These are phyloP conservation scores for Catocala nupta DNA, from an alignment of 2,888 invertebrate species.

Conservation along the genomic window DNA sequence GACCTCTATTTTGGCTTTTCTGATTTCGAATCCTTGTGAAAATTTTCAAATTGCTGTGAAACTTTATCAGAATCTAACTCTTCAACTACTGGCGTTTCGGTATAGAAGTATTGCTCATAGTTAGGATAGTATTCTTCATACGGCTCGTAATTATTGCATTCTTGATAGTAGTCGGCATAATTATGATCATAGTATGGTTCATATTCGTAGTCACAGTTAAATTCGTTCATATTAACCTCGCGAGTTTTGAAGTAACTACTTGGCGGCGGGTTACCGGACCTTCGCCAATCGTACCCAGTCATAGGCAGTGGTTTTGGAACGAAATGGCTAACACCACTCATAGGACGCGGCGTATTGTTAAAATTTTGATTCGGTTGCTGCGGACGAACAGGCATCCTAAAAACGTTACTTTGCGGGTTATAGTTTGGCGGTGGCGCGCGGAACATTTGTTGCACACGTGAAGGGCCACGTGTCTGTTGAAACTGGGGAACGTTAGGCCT, in stretches of 20 bases:
- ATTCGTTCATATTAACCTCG: too few relatives aligned
- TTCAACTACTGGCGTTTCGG: too few relatives aligned
- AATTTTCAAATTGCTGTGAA: constrained; percentile 30
- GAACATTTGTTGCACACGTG: constrained; percentile 40
- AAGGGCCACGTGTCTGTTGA: constrained; percentile 15
- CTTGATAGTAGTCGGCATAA: too few relatives aligned
- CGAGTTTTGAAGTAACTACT: too few relatives aligned
- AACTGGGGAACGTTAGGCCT: constrained; percentile 18
- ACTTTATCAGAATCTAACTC: not conserved
- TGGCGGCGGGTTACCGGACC: constrained; percentile 37
- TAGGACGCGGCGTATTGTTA: constrained; percentile 7
- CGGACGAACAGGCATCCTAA: constrained; percentile 8
- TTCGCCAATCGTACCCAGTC: constrained; percentile 29
- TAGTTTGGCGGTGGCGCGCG: constrained; percentile 30
- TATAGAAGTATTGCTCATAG: too few relatives aligned
- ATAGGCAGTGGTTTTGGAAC: constrained; percentile 19
- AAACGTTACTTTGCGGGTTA: constrained; percentile 20
- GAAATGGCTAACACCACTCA: constrained; percentile 30
- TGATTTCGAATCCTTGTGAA: constrained; percentile 24
- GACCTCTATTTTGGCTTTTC: constrained; percentile 41
- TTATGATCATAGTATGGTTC: too few relatives aligned
- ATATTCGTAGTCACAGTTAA: too few relatives aligned
- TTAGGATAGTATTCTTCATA: too few relatives aligned
- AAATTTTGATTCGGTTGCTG: not conserved
- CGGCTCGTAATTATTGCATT: too few relatives aligned